A percentile compares a stretch with the other conserved stretches of the same genome.
Evolutionary conservation across 2,113 vertebrate species (phyloP).

Genomic region (Phyllostomus discolor): DNA sequence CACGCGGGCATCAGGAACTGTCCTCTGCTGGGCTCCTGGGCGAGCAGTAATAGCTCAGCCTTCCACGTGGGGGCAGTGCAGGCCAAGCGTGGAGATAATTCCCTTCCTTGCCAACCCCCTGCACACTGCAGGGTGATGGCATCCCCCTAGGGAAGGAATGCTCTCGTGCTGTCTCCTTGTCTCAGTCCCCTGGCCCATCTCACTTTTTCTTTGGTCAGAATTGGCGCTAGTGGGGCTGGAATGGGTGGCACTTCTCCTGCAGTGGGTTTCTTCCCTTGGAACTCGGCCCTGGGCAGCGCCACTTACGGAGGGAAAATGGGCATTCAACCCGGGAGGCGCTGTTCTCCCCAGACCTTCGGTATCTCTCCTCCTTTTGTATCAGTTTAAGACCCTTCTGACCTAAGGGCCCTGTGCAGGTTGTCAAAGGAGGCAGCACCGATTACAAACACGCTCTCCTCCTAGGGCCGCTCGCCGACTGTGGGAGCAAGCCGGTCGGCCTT

Average conservation of each 20-base stretch:
- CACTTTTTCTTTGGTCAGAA: not conserved
- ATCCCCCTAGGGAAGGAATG: not conserved
- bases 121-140: not conserved
- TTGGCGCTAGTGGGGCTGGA: not conserved
- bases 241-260: not conserved
- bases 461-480: not conserved
- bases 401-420: not conserved
- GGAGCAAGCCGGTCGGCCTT: not conserved
- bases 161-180: no score
- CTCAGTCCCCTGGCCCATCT: not conserved
- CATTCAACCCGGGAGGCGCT: not conserved
- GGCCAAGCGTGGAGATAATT: not conserved
- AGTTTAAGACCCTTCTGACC: not conserved
- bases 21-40: not conserved
- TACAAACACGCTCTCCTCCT: not conserved
- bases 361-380: not conserved
- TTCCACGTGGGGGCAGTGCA: conserved; percentile 64
- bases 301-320: not conserved
- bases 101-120: no score
- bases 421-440: not conserved
- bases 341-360: not conserved
- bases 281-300: no score
- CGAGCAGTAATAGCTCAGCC: not conserved
- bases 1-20: accelerated
- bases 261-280: not conserved